Evolutionary conservation across 2,888 invertebrate species (phyloP), one percentile per base, ranked within the genome.

Genomic region (Aquatica leii): DNA sequence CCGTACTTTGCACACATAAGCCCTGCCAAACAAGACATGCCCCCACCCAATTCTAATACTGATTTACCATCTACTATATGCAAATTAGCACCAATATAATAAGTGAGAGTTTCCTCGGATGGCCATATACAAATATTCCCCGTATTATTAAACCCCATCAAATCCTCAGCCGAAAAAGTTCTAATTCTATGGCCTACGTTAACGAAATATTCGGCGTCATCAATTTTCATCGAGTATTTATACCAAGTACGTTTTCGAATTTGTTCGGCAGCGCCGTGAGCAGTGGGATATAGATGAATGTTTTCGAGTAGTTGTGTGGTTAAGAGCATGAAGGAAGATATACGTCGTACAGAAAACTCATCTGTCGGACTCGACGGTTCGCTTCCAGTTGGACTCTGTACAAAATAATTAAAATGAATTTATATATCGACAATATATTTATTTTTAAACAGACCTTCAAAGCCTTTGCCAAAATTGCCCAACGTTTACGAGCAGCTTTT

Each of bases 1-100:
- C 88, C 87, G 73, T 88, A 89, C 74, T 90, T 89, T 59, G 90
- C 89, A 52, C 87, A 84, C 76, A 91, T 86, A 11, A 94, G 81
- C 1, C 93, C 93, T 5, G 92, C 92, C 24, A 94, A 82, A 71
- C 92, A 92, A 15, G 93, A 92, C 90, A 94, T 93, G 1, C 94
- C 94, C 14, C 93, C 93, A 1, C 94, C 94, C 43, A 94, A 82
- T 78, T 94, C 94, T 72, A 92, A 83, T 20, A 94, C 87, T 75
- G 83, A 85, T 77, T 89, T 89, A 66, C 85, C 85, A n/a, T 85
- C 82, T 78, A 92, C 92, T 40, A 86, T 78, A n/a, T 82, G 75
- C 52, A 85, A 80, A 76, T 92, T 88, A 70, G 87, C 85, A 58
- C 92, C 82, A 46, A 87, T 82, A 74, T 90, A 89, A 70, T 89